A percentile compares a stretch with the other conserved stretches of the same genome.
Evolutionary conservation across 2,888 invertebrate genomes (phyloP).

Genomic region (Melieria crassipennis): DNA sequence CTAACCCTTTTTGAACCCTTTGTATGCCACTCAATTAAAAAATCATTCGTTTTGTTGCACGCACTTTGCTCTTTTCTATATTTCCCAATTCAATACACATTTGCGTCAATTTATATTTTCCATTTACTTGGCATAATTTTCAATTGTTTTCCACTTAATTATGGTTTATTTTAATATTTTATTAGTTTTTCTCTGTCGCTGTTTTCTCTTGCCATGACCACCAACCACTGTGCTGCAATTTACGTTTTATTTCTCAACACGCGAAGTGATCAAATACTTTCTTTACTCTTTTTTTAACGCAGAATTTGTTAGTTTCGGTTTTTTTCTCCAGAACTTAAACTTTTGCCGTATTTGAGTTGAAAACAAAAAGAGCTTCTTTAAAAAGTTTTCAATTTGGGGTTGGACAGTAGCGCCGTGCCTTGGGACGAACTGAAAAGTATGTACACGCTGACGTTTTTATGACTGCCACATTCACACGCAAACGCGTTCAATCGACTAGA

Average conservation of each 20-base stretch:
- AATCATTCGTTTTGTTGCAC: no score
- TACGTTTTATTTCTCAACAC: constrained; percentile 19
- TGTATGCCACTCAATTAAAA: no score
- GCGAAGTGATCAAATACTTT: constrained; percentile 31
- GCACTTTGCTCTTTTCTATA: no score
- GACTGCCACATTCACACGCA: no score
- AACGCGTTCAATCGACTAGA: no score
- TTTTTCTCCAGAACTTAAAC: constrained; percentile 47
- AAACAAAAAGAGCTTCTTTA: not conserved
- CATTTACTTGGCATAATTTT: no score
- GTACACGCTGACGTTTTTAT: no score
- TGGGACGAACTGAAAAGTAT: not conserved
- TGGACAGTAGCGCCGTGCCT: not conserved
- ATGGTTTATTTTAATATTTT: no score
- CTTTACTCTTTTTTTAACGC: constrained; percentile 45
- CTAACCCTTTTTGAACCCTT: no score
- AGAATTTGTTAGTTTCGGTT: constrained; percentile 31
- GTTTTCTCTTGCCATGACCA: not conserved
- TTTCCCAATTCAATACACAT: no score
- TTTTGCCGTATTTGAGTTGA: constrained; percentile 35
- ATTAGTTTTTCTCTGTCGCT: constrained; percentile 36
- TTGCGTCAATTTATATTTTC: no score
- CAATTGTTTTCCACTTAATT: no score
- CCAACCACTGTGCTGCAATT: constrained; percentile 5
- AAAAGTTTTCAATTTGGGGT: not conserved